phyloP scores from a whole-genome alignment of 2,888 invertebrate genomes.

The Agrenia bidenticulata region DNA sequence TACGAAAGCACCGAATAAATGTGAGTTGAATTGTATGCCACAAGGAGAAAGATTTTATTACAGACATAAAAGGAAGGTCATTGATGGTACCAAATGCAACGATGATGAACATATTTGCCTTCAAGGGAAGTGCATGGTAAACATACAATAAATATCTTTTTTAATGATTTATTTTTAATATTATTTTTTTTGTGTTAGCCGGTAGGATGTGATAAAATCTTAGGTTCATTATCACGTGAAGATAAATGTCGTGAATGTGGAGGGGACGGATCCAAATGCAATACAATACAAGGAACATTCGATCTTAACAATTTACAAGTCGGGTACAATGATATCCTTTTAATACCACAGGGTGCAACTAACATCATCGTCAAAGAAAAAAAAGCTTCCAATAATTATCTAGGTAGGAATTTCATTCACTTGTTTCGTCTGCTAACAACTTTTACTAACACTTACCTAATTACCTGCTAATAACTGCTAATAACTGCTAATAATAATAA shows the following conservation, averaged over 20 bases:
- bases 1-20: slow-evolving; percentile 81
- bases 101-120: slow-evolving; percentile 91
- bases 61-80: slow-evolving; percentile 75
- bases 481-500: too few relatives aligned
- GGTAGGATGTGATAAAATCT: slow-evolving; percentile 92
- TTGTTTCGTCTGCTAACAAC: too few relatives aligned
- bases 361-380: slow-evolving; percentile 79
- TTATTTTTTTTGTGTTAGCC: slow-evolving; percentile 64
- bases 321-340: slow-evolving; percentile 88
- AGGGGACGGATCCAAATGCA: slow-evolving; percentile 81
- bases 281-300: slow-evolving; percentile 71
- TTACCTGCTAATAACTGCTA: too few relatives aligned
- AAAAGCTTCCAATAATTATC: slow-evolving; percentile 81
- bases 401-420: too few relatives aligned
- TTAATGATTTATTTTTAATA: slow-evolving; percentile 3
- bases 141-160: slow-evolving; percentile 44
- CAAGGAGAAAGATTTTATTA: slow-evolving; percentile 87
- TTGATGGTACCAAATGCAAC: slow-evolving; percentile 80
- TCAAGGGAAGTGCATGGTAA: slow-evolving; percentile 86
- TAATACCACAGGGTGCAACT: slow-evolving; percentile 91
- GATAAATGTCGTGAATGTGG: slow-evolving; percentile 90
- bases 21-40: slow-evolving; percentile 95
- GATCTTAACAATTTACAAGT: slow-evolving; percentile 71
- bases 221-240: slow-evolving; percentile 81
- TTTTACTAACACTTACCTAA: too few relatives aligned